Conservation (phyloP, 2,888 invertebrate genomes). For the Zaprionus obscuricornis region DNA sequence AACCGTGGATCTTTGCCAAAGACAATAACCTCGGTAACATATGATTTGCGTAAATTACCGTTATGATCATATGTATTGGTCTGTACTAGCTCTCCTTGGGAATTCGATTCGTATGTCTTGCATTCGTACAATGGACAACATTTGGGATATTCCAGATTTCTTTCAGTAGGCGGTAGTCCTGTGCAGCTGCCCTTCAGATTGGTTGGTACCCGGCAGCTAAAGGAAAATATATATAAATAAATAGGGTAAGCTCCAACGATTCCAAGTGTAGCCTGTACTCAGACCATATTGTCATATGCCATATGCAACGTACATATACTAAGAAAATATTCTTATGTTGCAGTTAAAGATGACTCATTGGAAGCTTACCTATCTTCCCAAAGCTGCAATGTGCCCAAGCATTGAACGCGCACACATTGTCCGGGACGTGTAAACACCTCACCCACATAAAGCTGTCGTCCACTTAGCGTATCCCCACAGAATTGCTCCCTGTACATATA, state of each 20-base stretch:
- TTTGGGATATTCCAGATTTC: conserved; percentile 75
- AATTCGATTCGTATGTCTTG: conserved; percentile 58
- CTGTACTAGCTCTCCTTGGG: conserved; percentile 66
- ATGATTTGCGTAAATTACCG: conserved; percentile 70
- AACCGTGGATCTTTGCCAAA: conserved; percentile 24
- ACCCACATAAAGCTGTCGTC: conserved; percentile 78
- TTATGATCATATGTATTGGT: conserved; percentile 78
- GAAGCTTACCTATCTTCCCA: conserved; percentile 81
- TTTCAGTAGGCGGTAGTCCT: conserved; percentile 60
- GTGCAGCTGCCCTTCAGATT: conserved; percentile 70
- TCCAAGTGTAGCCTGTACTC: too few species aligned
- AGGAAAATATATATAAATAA: not conserved
- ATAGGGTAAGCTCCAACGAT: too few species aligned
- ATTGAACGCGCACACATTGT: conserved; percentile 80
- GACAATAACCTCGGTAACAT: conserved; percentile 71
- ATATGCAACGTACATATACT: too few species aligned
- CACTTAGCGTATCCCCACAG: conserved; percentile 76
- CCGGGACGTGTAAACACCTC: conserved; percentile 79
- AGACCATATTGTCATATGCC: too few species aligned
- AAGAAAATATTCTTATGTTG: too few species aligned
- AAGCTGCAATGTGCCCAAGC: conserved; percentile 74
- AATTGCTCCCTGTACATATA: conserved; percentile 36
- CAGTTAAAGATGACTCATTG: not conserved
- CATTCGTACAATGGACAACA: conserved; percentile 81
- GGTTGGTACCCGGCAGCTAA: conserved; percentile 77